These are phyloP conservation scores for Daubentonia madagascariensis DNA, from an alignment of 2,113 vertebrate genomes.

Conservation along the genomic window DNA sequence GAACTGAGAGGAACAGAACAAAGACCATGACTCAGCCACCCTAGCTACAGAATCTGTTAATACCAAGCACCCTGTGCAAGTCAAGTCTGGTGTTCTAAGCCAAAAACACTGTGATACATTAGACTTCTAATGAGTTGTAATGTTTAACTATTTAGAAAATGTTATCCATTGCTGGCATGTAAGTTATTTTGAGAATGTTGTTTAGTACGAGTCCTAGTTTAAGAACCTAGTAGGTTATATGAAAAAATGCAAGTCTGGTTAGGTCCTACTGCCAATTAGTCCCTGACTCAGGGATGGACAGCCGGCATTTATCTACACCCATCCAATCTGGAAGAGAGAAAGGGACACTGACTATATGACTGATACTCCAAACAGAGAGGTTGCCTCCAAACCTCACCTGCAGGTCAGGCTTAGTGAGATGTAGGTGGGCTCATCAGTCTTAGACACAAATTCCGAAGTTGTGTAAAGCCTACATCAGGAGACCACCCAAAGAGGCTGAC, in stretches of 20 bases:
- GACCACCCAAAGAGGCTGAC: conserved; percentile 21
- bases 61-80: background rate
- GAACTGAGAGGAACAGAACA: background rate
- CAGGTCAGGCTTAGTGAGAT: background rate
- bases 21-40: background rate
- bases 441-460: background rate
- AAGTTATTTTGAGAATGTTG: background rate
- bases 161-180: background rate
- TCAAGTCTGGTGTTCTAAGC: background rate
- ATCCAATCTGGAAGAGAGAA: background rate
- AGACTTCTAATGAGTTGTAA: background rate
- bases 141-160: background rate
- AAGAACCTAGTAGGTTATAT: background rate
- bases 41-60: background rate
- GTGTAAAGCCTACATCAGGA: background rate
- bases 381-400: background rate
- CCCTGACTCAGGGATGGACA: background rate
- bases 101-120: background rate
- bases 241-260: background rate
- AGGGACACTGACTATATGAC: no score
- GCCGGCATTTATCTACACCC: background rate
- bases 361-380: background rate
- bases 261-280: background rate
- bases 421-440: background rate
- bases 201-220: background rate